These are phyloP conservation scores for Drosophila sechellia DNA, from an alignment of 1,140 invertebrate genomes.

Conservation along the genomic window DNA sequence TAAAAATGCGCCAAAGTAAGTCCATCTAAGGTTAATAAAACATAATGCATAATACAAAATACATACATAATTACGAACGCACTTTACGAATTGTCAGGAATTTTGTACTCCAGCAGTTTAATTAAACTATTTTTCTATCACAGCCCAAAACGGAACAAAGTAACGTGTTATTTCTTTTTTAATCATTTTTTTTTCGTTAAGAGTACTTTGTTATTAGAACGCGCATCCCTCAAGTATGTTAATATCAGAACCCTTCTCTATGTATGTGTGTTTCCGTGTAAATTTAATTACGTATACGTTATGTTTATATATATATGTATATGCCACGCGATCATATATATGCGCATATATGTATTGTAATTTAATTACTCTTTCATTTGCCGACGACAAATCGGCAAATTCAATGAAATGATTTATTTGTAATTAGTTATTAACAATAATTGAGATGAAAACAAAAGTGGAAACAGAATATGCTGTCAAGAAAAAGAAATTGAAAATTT, in stretches of 20 bases:
- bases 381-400: conserved; percentile 63
- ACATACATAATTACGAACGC: conserved; percentile 1
- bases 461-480: conserved; percentile 36
- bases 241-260: conserved; percentile 62
- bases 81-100: conserved; percentile 11
- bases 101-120: conserved; percentile 11
- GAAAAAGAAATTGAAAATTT: conserved; percentile 65
- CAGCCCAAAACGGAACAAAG: conserved; percentile 3
- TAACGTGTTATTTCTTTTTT: conserved; percentile 39
- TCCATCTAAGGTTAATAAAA: conserved; percentile 6
- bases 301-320: conserved; percentile 54
- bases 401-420: conserved; percentile 65
- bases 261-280: conserved; percentile 65
- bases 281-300: conserved; percentile 61
- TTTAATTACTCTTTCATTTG: conserved; percentile 60
- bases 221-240: conserved; percentile 52
- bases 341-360: conserved; percentile 68
- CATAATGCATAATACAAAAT: too few species aligned
- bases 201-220: conserved; percentile 16
- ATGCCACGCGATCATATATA: conserved; percentile 54
- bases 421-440: conserved; percentile 66
- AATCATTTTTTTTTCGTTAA: conserved; percentile 10
- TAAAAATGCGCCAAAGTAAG: conserved; percentile 1
- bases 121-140: conserved; percentile 13
- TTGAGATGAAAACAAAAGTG: neutral